Conservation (phyloP, 2,113 vertebrate species). For the Cyphomyrus discorhynchus region DNA sequence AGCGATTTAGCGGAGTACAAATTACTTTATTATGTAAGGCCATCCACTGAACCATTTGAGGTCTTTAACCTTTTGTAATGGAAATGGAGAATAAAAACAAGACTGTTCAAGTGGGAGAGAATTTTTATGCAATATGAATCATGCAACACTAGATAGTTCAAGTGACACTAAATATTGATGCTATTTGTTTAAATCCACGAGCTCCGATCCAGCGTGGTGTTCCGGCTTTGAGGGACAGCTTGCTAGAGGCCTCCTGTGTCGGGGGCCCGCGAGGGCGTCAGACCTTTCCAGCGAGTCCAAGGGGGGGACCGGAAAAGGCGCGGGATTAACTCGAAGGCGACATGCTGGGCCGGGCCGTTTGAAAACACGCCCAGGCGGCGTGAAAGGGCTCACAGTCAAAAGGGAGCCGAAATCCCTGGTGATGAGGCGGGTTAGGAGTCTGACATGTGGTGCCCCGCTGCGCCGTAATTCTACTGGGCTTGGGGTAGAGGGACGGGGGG, state of each 20-base stretch:
- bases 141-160: not conserved
- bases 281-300: not conserved
- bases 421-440: not conserved
- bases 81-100: not conserved
- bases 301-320: not conserved
- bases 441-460: not conserved
- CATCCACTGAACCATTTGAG: not conserved
- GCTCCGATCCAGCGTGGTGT: not conserved
- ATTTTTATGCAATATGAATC: conserved; percentile 5
- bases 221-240: not conserved
- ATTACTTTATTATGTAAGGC: not conserved
- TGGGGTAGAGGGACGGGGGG: not conserved
- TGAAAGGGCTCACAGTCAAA: not conserved
- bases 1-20: not conserved
- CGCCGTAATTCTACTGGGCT: not conserved
- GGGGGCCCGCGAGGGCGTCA: not conserved
- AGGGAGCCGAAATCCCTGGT: not conserved
- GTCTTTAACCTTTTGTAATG: conserved; percentile 6
- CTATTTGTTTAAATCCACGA: not conserved
- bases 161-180: not conserved
- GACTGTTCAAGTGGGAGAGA: not conserved
- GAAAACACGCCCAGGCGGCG: not conserved
- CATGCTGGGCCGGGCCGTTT: not conserved
- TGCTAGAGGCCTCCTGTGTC: not conserved
- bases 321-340: conserved; percentile 13